These are phyloP conservation scores for Halcyon senegalensis DNA, from an alignment of 2,113 vertebrate species.

Conservation along the genomic window DNA sequence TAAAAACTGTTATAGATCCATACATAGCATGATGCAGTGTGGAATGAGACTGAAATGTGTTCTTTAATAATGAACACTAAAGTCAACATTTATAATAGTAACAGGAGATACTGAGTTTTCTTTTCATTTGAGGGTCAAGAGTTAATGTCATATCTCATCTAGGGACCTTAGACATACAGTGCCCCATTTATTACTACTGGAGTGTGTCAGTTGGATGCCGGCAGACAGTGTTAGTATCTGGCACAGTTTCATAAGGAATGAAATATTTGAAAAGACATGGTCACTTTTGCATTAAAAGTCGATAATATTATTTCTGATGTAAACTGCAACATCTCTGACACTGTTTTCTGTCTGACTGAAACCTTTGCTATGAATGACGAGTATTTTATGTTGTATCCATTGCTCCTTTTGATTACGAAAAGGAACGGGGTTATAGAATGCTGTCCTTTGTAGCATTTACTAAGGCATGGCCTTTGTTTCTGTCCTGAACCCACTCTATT, in stretches of 20 bases:
- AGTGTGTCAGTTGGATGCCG: not conserved
- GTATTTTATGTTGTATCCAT: not conserved
- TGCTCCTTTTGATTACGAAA: not conserved
- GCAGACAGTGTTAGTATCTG: not conserved
- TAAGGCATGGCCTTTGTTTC: not conserved
- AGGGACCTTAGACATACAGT: slow-evolving; percentile 42
- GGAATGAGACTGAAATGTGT: slow-evolving; percentile 43
- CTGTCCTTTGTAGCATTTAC: not conserved
- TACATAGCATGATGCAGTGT: not conserved
- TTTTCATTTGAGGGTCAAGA: slow-evolving; percentile 67
- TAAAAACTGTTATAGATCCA: slow-evolving; percentile 38
- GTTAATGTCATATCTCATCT: slow-evolving; percentile 45
- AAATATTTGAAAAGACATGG: not conserved
- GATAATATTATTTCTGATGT: not conserved
- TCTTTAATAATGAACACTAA: slow-evolving; percentile 65
- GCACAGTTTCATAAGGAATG: not conserved
- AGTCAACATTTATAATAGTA: slow-evolving; percentile 66
- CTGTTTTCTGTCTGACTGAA: not conserved
- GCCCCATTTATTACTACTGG: slow-evolving; percentile 43
- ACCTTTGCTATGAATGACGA: not conserved
- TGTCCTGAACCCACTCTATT: not conserved
- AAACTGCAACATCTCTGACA: not conserved
- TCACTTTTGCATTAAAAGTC: not conserved
- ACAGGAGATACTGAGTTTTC: slow-evolving; percentile 62
- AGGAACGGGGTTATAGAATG: not conserved